A percentile compares a stretch with the other conserved stretches of the same genome.
These are phyloP conservation scores for Odontothrips loti DNA, from an alignment of 2,888 invertebrate genomes.

Conservation along the genomic window DNA sequence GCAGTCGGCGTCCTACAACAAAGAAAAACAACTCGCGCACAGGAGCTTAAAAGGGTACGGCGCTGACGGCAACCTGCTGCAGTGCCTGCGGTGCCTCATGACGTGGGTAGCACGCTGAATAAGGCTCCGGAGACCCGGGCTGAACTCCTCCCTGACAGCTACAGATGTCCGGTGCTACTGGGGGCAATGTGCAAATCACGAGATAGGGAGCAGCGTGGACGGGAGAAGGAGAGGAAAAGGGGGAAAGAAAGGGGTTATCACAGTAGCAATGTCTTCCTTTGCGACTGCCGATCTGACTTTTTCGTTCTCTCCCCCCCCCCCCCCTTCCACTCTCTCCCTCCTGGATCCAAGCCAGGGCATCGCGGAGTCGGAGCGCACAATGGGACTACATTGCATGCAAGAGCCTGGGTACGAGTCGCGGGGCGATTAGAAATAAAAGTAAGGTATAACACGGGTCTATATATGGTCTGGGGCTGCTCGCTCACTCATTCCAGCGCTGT, in stretches of 20 bases:
- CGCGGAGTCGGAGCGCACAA: neutral
- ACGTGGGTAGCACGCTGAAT: too few relatives aligned
- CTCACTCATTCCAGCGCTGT: neutral
- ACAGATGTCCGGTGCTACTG: conserved; percentile 11
- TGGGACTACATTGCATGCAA: neutral
- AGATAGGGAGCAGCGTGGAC: neutral
- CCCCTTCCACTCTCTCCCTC: neutral
- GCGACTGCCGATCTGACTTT: too few relatives aligned
- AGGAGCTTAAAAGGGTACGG: too few relatives aligned
- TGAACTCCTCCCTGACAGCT: neutral
- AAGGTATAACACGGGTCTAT: too few relatives aligned
- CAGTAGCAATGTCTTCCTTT: neutral
- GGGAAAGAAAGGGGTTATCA: conserved; percentile 8
- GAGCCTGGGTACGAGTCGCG: too few relatives aligned
- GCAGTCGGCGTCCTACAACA: too few relatives aligned
- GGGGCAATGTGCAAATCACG: conserved; percentile 13
- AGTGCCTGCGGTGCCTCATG: too few relatives aligned
- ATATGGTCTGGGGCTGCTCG: neutral
- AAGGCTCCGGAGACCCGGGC: too few relatives aligned
- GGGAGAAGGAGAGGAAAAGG: neutral
- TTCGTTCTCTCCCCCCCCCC: neutral
- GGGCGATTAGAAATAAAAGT: neutral
- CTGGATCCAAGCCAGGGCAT: neutral
- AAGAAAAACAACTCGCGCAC: too few relatives aligned
- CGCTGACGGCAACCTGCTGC: too few relatives aligned